Base-by-base conservation (phyloP, 1,140 invertebrate species). In the Globodera rostochiensis region DNA sequence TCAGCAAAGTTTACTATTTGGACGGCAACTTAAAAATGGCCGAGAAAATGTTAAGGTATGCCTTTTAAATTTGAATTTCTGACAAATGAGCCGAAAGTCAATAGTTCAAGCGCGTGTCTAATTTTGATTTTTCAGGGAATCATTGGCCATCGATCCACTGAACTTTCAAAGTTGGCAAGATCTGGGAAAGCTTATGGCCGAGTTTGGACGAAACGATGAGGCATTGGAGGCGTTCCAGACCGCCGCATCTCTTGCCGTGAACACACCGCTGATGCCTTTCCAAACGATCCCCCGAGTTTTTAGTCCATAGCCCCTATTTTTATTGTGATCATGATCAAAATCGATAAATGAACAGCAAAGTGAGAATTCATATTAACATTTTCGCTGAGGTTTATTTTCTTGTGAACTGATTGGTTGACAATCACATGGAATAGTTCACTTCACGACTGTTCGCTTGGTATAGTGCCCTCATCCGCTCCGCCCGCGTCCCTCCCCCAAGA, bases 31-130 rank as follows among this genome's bases (percentile, higher is more conserved):
- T 82, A 36, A 86, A 84, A 73, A 87, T 89, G 84, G 85, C 87
- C 3, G 87, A 88, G 77, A 90, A 90, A 77, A 83, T 90, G 80
- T 75, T 88, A 36, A 82, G 83, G 87, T 88, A 67, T 15, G 64
- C 64, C 1, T 19, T 19, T 73, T 57, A 15, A 6, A 19, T n/a
- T 60, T 50, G 11, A 15, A 15, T 6, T 3, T 36, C 3, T 82
- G n/a, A n/a, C n/a, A n/a, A n/a, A n/a, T n/a, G 67, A 1, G 45
- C 0, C 7, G 13, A 4, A 77, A 60, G 19, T 7, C 19, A 19
- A 50, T 64, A n/a, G 15, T 53, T 50, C 15, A 19, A n/a, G 21
- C 8, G 6, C 46, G 15, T 66, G 21, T 66, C 70, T 60, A 46
- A 21, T 21, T 85, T 64, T 7, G 73, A 36, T 71, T 79, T 79